Evolutionary conservation across 2,113 vertebrate species (phyloP), one percentile per base, ranked within the genome.

Genomic region (Crotalus viridis): DNA sequence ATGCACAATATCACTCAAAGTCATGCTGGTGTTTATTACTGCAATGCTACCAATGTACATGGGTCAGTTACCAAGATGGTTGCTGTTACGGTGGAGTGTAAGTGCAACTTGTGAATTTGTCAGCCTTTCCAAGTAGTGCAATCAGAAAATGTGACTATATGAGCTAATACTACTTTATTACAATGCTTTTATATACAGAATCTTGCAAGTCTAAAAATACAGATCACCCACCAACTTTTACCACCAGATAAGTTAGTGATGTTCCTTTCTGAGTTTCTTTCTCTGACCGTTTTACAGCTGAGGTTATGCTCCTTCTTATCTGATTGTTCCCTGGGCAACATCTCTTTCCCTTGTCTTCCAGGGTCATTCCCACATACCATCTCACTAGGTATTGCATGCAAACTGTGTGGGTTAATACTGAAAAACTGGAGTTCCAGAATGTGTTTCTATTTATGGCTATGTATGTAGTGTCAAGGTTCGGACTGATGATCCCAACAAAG

Each of bases 11-110:
- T 0, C 5, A 95, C 4, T 0, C 88, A 89, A 28, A 56, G 85
- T 13, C 56, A 95, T 1, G 48, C 22, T 0, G 96, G 97, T 48
- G 92, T 88, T 81, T 97, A 97, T n/a, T 0, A 22, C 28, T 97
- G 97, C 56, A 33, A 1, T 1, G 97, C 97, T 1, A n/a, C 4
- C 9, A 96, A 93, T 91, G 0, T 5, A 2, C 94, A 1, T 0
- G 95, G 96, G 1, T 1, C 2, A 13, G 86, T 89, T 21, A 94
- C 43, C 85, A 92, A 88, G 12, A 89, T 85, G 0, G 95, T 97
- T 19, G 24, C 43, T 0, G 28, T 96, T 85, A 90, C 1, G 0
- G 94, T 96, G 43, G 26, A 90, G 17, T 85, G 97, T 97, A 85
- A 97, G 97, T 97, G 10, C 56, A 19, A 2, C 19, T 0, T 86